A percentile compares a stretch with the other conserved stretches of the same genome.
These are phyloP conservation scores for Daktulosphaira vitifoliae DNA, from an alignment of 1,140 invertebrate genomes.

Conservation along the genomic window DNA sequence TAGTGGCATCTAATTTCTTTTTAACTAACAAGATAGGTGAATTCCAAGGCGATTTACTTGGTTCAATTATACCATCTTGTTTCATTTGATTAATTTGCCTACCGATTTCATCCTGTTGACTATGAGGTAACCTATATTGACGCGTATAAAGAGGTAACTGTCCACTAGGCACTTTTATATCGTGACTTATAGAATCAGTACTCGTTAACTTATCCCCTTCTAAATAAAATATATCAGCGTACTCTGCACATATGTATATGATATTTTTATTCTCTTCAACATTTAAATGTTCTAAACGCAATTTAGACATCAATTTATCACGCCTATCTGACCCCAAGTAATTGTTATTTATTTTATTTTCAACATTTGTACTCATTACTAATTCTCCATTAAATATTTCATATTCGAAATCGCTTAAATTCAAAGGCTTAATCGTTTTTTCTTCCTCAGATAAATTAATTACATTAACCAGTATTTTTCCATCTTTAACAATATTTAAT, in stretches of 20 bases:
- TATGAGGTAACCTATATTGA: slow-evolving; percentile 42
- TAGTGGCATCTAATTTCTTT: slow-evolving; percentile 38
- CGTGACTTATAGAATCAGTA: slow-evolving; percentile 16
- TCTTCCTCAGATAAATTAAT: too few species aligned
- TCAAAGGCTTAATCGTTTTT: too few species aligned
- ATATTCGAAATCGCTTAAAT: too few species aligned
- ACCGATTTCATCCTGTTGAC: slow-evolving; percentile 42
- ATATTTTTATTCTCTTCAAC: neutral
- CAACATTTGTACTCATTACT: too few species aligned
- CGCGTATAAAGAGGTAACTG: slow-evolving; percentile 38
- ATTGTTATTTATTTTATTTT: too few species aligned
- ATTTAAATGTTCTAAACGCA: too few species aligned
- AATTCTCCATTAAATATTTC: too few species aligned
- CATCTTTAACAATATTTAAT: too few species aligned
- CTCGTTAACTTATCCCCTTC: neutral
- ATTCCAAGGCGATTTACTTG: slow-evolving; percentile 33
- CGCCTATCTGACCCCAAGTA: too few species aligned
- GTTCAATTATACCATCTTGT: slow-evolving; percentile 31
- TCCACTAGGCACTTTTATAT: slow-evolving; percentile 35
- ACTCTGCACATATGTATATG: neutral
- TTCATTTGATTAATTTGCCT: slow-evolving; percentile 39
- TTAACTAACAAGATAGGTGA: slow-evolving; percentile 35
- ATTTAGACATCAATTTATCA: too few species aligned
- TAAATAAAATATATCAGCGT: slow-evolving; percentile 4
- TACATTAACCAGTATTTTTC: too few species aligned